phyloP scores from a whole-genome alignment of 2,113 vertebrate species.

The Bucco capensis region DNA sequence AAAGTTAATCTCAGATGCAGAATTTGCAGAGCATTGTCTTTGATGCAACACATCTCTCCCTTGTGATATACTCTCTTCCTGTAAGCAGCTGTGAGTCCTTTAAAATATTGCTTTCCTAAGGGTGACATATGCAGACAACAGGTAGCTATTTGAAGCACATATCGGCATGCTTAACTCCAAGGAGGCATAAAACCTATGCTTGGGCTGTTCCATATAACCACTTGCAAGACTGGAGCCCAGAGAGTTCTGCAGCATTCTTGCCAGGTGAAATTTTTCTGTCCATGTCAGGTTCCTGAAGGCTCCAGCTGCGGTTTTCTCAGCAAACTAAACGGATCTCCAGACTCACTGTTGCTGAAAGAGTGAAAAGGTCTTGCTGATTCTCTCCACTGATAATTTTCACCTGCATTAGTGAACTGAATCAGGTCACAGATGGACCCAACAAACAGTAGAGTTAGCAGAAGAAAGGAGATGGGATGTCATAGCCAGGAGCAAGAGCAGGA shows the following conservation, averaged over 20 bases:
- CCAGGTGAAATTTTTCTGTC: background rate
- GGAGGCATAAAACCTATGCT: background rate
- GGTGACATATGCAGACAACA: background rate
- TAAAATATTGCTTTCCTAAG: background rate
- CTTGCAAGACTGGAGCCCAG: background rate
- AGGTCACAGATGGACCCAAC: background rate
- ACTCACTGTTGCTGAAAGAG: background rate
- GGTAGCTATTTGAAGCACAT: background rate
- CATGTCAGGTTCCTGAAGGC: background rate
- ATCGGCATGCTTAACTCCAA: background rate
- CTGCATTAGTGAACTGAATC: background rate
- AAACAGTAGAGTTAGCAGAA: background rate
- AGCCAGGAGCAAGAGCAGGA: background rate
- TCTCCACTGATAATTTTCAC: background rate
- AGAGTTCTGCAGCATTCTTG: background rate
- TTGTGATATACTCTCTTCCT: background rate
- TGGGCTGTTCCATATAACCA: background rate
- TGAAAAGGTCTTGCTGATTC: background rate
- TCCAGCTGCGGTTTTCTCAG: background rate
- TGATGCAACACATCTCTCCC: background rate
- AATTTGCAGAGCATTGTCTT: background rate
- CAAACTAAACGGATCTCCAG: background rate
- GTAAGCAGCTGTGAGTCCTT: background rate
- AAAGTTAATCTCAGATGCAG: background rate
- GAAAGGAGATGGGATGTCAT: background rate